Base-by-base conservation (phyloP, 2,113 vertebrate genomes). In the Panthera tigris region DNA sequence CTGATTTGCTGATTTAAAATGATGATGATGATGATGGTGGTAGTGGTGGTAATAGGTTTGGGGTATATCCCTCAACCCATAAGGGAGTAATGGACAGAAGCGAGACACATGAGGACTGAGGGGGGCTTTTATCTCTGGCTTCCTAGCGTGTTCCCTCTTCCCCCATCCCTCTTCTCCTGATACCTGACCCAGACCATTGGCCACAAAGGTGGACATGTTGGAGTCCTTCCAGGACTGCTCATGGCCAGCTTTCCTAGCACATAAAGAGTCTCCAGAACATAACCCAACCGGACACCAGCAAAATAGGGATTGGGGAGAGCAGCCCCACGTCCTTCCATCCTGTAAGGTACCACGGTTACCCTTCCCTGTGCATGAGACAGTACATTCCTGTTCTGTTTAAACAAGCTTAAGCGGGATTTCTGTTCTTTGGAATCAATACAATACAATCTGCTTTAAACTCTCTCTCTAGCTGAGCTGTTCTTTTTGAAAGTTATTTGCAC, bases 401-500 rank as follows among this genome's bases (percentile, higher is more conserved):
- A 78, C 48, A 82, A 93, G 71, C 33, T 61, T 69, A 80, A 81
- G 33, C 36, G 71, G 52, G 63, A 61, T 52, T 50, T 85, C 73
- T 52, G 76, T 57, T 74, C 69, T 80, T 87, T 84, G 63, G 39
- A 94, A 74, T 88, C 95, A 65, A 23, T 55, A 79, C 57, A 85
- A 73, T 36, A 83, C 45, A 80, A 84, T 84, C 69, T 86, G 41
- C 71, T 85, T 96, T 82, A 87, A 87, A 78, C 57, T 74, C 1
- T 68, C 57, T 83, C 31, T 78, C 50, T 78, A 81, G 81, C 78
- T 96, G 89, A 52, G 45, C 85, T 95, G 61, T 83, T 95, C 78
- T 93, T 96, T 96, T 89, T 89, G 80, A 94, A 94, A 97, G 81
- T 65, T 94, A 66, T 76, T 88, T 94, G 65, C 33, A 89, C 36